Evolutionary conservation across 2,888 invertebrate species (phyloP).

Genomic region (Spodoptera exigua): DNA sequence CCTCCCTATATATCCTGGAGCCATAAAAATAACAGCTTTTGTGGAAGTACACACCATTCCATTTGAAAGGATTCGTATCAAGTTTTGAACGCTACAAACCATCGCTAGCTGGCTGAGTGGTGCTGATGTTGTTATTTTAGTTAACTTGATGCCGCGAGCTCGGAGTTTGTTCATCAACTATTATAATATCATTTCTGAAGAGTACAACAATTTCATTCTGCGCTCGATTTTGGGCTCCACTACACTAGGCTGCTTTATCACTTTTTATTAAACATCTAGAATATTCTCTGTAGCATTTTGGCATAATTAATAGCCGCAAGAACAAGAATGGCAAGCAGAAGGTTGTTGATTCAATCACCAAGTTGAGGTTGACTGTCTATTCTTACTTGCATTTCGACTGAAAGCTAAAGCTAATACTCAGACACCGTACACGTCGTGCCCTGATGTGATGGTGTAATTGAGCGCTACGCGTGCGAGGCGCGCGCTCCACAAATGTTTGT

Average conservation of each 20-base stretch:
- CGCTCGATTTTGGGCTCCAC: too few relatives aligned
- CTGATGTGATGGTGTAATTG: too few relatives aligned
- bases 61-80: constrained; percentile 46
- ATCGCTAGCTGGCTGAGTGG: constrained; percentile 27
- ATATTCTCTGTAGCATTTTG: too few relatives aligned
- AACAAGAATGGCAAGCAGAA: too few relatives aligned
- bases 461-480: constrained; percentile 3
- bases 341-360: too few relatives aligned
- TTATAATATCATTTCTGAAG: constrained; percentile 1
- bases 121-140: constrained; percentile 45
- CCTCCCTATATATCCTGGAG: constrained; percentile 33
- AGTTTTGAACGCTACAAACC: constrained; percentile 40
- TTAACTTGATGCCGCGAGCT: constrained; percentile 18
- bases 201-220: not conserved
- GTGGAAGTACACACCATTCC: constrained; percentile 34
- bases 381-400: too few relatives aligned
- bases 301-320: too few relatives aligned
- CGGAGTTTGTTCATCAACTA: constrained; percentile 2
- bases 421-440: too few relatives aligned
- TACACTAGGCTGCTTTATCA: too few relatives aligned
- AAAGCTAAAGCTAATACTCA: too few relatives aligned
- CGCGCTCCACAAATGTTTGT: constrained; percentile 37
- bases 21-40: constrained; percentile 51
- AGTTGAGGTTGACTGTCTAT: too few relatives aligned
- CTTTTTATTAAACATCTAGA: too few relatives aligned